Conservation (phyloP, 2,113 vertebrate genomes). For the Coptodon bakossiorum region DNA sequence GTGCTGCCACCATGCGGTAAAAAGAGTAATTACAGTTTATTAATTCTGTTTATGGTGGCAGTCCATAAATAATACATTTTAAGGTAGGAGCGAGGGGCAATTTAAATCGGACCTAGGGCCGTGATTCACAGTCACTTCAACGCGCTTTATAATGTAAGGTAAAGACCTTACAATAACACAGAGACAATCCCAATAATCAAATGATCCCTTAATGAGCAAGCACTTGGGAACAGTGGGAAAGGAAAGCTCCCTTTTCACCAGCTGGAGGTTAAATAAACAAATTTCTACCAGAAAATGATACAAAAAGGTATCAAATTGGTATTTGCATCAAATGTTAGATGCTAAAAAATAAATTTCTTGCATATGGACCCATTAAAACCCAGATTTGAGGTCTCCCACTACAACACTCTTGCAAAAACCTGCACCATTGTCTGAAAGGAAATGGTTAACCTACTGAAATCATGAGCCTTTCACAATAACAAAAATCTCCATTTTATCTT, state of each 20-base stretch:
- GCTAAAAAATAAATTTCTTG: background rate
- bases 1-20: background rate
- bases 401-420: background rate
- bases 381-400: background rate
- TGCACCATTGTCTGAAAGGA: background rate
- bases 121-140: background rate
- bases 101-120: background rate
- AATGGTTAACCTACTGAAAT: background rate
- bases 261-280: background rate
- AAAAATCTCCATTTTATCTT: slow-evolving; percentile 62
- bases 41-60: background rate
- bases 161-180: background rate
- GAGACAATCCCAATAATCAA: background rate
- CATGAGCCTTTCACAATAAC: background rate
- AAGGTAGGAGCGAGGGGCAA: background rate
- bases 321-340: background rate
- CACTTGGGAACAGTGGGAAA: background rate
- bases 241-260: background rate
- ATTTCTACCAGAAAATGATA: background rate
- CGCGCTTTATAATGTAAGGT: background rate
- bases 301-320: background rate
- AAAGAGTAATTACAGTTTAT: background rate
- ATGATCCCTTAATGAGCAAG: background rate
- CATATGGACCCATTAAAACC: background rate
- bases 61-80: background rate